phyloP scores from a whole-genome alignment of 2,113 vertebrate genomes.

The pig (Sus scrofa) region DNA sequence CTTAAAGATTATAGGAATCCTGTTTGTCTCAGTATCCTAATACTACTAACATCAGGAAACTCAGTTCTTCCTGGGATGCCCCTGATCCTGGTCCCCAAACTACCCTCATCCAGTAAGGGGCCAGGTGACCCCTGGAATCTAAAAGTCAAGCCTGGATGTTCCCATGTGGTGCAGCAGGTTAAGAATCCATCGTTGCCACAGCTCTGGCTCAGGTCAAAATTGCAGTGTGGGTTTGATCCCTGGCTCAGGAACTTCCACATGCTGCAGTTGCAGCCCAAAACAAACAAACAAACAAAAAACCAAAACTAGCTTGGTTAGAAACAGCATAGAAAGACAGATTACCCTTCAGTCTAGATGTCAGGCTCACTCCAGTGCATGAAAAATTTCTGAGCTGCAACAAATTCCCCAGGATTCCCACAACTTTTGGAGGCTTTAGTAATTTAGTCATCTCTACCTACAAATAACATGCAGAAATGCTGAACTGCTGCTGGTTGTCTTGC shows the following conservation, averaged over 20 bases:
- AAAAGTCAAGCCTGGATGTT: background rate
- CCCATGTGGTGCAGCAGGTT: too few species aligned
- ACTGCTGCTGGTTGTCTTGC: background rate
- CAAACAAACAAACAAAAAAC: too few species aligned
- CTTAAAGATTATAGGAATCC: background rate
- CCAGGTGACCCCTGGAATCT: background rate
- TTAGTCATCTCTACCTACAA: background rate
- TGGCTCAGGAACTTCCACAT: too few species aligned
- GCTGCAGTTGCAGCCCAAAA: too few species aligned
- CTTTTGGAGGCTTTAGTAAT: background rate
- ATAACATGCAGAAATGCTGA: background rate
- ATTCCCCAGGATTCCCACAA: background rate
- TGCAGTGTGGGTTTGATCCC: too few species aligned
- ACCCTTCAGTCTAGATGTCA: background rate
- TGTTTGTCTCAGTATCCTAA: background rate
- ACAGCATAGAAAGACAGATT: background rate
- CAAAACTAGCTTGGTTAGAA: background rate
- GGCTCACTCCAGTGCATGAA: background rate
- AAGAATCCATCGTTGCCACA: too few species aligned
- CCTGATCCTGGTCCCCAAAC: background rate
- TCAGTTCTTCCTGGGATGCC: background rate
- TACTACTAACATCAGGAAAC: background rate
- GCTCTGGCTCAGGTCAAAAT: too few species aligned
- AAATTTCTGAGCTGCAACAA: background rate
- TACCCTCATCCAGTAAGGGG: background rate